Conservation (phyloP, 2,797 vertebrate species). For the Sebastes elongatus region DNA sequence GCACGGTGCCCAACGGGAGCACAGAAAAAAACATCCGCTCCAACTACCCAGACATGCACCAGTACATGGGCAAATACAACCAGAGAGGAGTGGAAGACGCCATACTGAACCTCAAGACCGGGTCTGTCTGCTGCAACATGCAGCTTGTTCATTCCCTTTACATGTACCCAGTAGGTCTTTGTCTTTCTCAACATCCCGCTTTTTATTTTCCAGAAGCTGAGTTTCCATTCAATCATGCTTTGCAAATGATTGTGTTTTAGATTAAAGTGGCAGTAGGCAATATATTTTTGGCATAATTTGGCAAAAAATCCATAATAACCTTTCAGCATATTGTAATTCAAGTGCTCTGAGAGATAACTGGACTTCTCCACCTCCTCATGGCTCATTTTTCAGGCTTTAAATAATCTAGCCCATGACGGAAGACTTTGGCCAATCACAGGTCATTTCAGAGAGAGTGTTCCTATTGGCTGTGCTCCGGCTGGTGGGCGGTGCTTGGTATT, state of each 20-base stretch:
- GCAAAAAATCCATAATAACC: too few species aligned
- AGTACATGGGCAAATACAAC: slow-evolving; percentile 96
- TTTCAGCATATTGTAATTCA: too few species aligned
- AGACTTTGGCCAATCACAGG: neutral
- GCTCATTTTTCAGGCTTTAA: too few species aligned
- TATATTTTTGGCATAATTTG: too few species aligned
- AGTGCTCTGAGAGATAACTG: too few species aligned
- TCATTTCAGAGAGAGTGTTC: too few species aligned
- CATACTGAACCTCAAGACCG: slow-evolving; percentile 91
- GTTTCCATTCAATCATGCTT: slow-evolving; percentile 1
- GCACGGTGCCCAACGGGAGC: slow-evolving; percentile 95
- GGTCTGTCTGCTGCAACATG: slow-evolving; percentile 77
- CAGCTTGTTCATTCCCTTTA: neutral
- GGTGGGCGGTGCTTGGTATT: too few species aligned
- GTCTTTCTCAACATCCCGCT: neutral
- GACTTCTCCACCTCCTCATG: too few species aligned
- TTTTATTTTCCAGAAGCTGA: neutral
- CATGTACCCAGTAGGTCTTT: neutral
- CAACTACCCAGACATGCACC: slow-evolving; percentile 96
- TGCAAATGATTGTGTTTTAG: neutral
- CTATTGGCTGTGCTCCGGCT: too few species aligned
- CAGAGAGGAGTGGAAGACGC: slow-evolving; percentile 94
- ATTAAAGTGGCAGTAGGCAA: neutral
- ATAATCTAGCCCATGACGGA: too few species aligned
- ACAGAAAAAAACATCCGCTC: slow-evolving; percentile 97